phyloP scores from a whole-genome alignment of 2,797 vertebrate genomes.

The Brachymystax lenok region DNA sequence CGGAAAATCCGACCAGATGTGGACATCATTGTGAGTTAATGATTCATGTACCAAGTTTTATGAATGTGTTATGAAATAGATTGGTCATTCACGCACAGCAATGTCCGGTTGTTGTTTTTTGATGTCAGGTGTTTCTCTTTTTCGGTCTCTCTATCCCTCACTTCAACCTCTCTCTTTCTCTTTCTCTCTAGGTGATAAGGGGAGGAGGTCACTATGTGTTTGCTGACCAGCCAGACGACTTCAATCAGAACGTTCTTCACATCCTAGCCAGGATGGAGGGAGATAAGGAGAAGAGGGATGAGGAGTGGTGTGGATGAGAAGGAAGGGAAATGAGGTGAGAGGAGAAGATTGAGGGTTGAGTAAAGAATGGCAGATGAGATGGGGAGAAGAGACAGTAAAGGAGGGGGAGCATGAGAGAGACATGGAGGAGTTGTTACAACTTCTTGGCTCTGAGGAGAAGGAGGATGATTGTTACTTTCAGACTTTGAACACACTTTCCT shows the following conservation, averaged over 20 bases:
- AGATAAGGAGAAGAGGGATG: constrained; percentile 2
- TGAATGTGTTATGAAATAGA: not conserved
- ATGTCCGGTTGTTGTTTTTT: not conserved
- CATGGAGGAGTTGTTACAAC: not conserved
- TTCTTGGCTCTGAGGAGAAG: not conserved
- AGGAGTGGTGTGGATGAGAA: not conserved
- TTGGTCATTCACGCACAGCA: not conserved
- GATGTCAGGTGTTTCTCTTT: not conserved
- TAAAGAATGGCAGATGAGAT: not conserved
- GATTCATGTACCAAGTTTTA: not conserved
- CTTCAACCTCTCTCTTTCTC: not conserved
- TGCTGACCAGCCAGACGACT: constrained; percentile 93
- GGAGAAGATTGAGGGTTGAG: not conserved
- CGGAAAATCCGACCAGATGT: constrained; percentile 84
- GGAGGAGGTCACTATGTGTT: constrained; percentile 95
- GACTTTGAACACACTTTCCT: not conserved
- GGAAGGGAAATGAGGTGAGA: not conserved
- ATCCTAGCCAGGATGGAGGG: constrained; percentile 65
- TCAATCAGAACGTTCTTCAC: constrained; percentile 87
- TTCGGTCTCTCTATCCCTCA: not conserved
- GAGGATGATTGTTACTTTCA: not conserved
- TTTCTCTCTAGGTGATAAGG: constrained; percentile 82
- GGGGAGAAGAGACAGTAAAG: not conserved
- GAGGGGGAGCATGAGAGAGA: not conserved
- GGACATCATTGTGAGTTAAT: constrained; percentile 83